Evolutionary conservation across 1,140 invertebrate species (phyloP).

Genomic region (Cyrtorhinus lividipennis): DNA sequence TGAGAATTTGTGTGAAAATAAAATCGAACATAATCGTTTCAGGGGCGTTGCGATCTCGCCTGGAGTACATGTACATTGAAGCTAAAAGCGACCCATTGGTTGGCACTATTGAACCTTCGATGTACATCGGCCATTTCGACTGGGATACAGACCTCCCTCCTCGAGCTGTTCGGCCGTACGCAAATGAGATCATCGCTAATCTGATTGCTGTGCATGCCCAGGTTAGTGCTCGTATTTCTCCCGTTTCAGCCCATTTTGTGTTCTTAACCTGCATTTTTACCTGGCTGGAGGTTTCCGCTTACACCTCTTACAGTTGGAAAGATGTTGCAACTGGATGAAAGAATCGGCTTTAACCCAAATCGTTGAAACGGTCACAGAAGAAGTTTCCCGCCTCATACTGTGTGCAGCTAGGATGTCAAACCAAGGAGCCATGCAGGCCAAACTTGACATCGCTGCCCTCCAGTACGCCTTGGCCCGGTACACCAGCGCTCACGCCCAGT

Average conservation of each 20-base stretch:
- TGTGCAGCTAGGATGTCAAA: constrained; percentile 55
- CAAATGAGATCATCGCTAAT: constrained; percentile 84
- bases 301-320: constrained; percentile 12
- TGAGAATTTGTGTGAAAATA: no score
- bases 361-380: constrained; percentile 80
- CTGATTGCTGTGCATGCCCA: constrained; percentile 85
- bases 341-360: constrained; percentile 65
- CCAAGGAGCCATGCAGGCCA: constrained; percentile 51
- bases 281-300: no score
- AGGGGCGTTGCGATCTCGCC: constrained; percentile 29
- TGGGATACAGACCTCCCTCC: constrained; percentile 63
- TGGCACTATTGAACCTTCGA: constrained; percentile 85
- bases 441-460: constrained; percentile 43
- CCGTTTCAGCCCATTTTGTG: background rate
- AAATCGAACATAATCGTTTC: no score
- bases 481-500: constrained; percentile 40
- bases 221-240: constrained; percentile 42
- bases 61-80: constrained; percentile 74
- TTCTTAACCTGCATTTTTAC: background rate
- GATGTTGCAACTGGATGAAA: constrained; percentile 44
- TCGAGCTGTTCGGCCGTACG: constrained; percentile 69
- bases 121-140: constrained; percentile 80
- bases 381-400: constrained; percentile 69
- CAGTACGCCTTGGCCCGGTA: constrained; percentile 37
- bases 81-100: constrained; percentile 84